phyloP scores from a whole-genome alignment of 2,797 vertebrate species.

The Astyanax mexicanus region DNA sequence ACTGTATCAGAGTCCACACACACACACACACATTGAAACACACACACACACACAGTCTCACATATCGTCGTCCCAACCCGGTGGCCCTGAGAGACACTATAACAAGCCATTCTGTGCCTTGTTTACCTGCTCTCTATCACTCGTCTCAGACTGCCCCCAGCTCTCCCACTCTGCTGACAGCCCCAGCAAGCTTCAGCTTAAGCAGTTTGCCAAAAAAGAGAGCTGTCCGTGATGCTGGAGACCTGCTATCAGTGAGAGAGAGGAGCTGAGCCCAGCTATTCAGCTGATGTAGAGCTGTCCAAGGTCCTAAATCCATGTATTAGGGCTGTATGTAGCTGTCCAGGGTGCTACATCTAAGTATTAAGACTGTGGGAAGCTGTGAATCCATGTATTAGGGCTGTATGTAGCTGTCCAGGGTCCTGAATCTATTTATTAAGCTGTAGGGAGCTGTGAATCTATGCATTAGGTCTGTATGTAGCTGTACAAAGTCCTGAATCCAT shows the following conservation, averaged over 20 bases:
- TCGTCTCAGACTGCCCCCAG: background rate
- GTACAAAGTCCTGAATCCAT: too few relatives aligned
- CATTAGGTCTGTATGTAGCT: too few relatives aligned
- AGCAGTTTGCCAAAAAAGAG: background rate
- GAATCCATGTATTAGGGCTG: too few relatives aligned
- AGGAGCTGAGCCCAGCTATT: background rate
- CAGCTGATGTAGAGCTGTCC: background rate
- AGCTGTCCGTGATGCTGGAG: background rate
- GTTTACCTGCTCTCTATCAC: constrained; percentile 5
- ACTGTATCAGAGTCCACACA: constrained; percentile 13
- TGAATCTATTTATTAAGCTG: too few relatives aligned
- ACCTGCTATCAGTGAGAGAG: background rate
- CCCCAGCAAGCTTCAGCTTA: constrained; percentile 12
- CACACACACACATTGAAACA: background rate
- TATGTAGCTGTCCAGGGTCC: too few relatives aligned
- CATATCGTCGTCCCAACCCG: background rate
- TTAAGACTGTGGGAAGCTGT: too few relatives aligned
- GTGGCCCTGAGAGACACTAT: constrained; percentile 3
- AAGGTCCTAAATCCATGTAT: background rate
- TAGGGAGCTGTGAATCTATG: too few relatives aligned
- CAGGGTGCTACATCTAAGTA: constrained; percentile 23
- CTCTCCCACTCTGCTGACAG: constrained; percentile 23
- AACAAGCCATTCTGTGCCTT: background rate
- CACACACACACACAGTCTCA: background rate
- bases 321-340: constrained; percentile 3